These are phyloP conservation scores for Biston stratarius DNA, from an alignment of 2,888 invertebrate species.

Conservation along the genomic window DNA sequence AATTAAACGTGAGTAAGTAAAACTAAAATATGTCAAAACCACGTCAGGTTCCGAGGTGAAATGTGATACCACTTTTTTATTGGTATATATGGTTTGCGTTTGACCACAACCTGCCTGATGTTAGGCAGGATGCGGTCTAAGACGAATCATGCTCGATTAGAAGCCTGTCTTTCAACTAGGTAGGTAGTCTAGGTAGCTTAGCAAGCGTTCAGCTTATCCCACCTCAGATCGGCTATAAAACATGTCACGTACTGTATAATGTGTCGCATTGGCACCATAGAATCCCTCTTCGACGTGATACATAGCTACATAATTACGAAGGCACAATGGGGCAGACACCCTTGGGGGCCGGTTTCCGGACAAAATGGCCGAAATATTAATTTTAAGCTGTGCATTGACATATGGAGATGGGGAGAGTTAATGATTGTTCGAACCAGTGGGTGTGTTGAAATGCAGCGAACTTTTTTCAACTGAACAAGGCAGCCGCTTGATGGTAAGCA, in stretches of 20 bases:
- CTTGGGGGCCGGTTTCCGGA: constrained; percentile 50
- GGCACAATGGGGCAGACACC: constrained; percentile 59
- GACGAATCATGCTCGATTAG: no score
- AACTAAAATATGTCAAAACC: no score
- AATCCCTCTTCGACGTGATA: constrained; percentile 44
- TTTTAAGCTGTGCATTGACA: constrained; percentile 38
- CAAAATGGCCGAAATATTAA: constrained; percentile 47
- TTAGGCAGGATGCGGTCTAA: no score
- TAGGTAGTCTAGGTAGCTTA: no score
- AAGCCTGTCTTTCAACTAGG: no score
- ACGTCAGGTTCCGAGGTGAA: no score
- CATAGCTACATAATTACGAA: constrained; percentile 67
- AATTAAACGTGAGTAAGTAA: no score
- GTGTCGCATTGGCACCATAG: constrained; percentile 25
- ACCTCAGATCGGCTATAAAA: neutral
- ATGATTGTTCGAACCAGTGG: constrained; percentile 23
- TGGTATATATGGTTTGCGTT: no score
- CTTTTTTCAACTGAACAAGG: neutral
- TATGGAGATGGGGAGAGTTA: constrained; percentile 39
- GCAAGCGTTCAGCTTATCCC: no score
- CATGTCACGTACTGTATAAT: neutral
- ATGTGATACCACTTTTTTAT: no score
- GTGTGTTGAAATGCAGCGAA: constrained; percentile 23
- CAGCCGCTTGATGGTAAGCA: neutral
- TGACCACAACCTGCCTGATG: no score